Percentiles rank a stretch among this genome's conserved stretches.
phyloP scores from a whole-genome alignment of 1,140 invertebrate genomes.

The Drosophila mayri region DNA sequence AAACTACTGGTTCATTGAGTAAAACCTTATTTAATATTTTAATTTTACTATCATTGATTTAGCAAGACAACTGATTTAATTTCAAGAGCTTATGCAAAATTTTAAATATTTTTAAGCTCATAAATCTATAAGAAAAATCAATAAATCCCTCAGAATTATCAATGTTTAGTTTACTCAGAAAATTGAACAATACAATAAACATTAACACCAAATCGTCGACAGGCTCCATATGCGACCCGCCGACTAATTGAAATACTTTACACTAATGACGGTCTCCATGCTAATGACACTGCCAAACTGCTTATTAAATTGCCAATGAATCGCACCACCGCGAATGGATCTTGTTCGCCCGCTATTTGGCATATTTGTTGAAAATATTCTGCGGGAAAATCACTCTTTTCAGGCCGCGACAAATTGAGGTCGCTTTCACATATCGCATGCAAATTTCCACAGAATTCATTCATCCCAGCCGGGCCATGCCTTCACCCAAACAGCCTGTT shows the following conservation, averaged over 20 bases:
- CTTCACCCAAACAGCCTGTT: slow-evolving; percentile 15
- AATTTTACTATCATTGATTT: no score
- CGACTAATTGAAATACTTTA: slow-evolving; percentile 55
- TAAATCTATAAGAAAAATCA: neutral
- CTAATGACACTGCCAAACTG: slow-evolving; percentile 42
- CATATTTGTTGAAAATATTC: slow-evolving; percentile 24
- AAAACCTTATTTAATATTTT: neutral
- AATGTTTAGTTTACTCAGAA: neutral
- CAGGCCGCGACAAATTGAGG: slow-evolving; percentile 54
- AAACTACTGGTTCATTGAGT: neutral
- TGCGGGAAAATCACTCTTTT: slow-evolving; percentile 9
- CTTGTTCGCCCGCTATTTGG: slow-evolving; percentile 30
- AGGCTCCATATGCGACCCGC: slow-evolving; percentile 10
- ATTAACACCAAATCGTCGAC: slow-evolving; percentile 3
- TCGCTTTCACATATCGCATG: slow-evolving; percentile 47
- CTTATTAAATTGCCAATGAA: slow-evolving; percentile 55
- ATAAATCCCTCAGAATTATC: neutral
- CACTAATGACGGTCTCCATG: slow-evolving; percentile 58
- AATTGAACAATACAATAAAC: neutral
- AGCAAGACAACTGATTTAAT: no score
- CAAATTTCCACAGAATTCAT: slow-evolving; percentile 50
- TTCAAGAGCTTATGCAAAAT: no score
- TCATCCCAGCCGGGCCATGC: neutral
- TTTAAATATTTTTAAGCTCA: neutral
- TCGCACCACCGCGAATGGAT: slow-evolving; percentile 25